A percentile compares a stretch with the other conserved stretches of the same genome.
phyloP scores from a whole-genome alignment of 1,140 invertebrate species.

The Wiebesia pumilae region DNA sequence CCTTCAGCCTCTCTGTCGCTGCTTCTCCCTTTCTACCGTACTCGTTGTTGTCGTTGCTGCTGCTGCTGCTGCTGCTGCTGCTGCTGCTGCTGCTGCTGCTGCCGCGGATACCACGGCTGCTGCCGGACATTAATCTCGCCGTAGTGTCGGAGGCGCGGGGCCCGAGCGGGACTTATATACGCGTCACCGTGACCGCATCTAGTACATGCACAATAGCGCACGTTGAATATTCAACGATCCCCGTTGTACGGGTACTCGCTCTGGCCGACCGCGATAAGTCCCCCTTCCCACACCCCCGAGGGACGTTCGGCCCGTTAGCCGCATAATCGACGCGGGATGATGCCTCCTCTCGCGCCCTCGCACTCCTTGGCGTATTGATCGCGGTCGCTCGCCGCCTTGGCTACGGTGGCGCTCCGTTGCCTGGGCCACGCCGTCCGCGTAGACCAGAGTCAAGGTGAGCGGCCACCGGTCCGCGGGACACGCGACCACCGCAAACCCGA shows the following conservation, averaged over 20 bases:
- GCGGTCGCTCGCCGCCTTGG: conserved; percentile 26
- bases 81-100: neutral
- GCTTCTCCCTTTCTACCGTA: neutral
- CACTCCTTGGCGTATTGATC: conserved; percentile 40
- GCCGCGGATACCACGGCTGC: neutral
- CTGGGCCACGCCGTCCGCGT: conserved; percentile 41
- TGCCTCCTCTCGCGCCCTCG: neutral
- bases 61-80: neutral
- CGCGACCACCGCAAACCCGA: neutral
- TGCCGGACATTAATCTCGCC: conserved; percentile 45
- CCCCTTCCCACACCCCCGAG: too few species aligned
- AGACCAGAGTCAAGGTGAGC: conserved; percentile 29
- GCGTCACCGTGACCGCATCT: neutral
- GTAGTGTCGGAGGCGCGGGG: conserved; percentile 20
- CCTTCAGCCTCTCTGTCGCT: neutral
- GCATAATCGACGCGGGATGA: conserved; percentile 3
- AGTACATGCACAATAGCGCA: neutral
- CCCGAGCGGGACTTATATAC: neutral
- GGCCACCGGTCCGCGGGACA: neutral
- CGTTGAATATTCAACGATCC: neutral
- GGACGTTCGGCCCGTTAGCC: neutral
- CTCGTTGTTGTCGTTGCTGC: neutral
- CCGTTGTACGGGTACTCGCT: neutral
- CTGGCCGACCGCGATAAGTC: neutral
- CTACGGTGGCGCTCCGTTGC: conserved; percentile 42